Base-by-base conservation (phyloP, 2,113 vertebrate species). In the Rhinolophus sinicus region DNA sequence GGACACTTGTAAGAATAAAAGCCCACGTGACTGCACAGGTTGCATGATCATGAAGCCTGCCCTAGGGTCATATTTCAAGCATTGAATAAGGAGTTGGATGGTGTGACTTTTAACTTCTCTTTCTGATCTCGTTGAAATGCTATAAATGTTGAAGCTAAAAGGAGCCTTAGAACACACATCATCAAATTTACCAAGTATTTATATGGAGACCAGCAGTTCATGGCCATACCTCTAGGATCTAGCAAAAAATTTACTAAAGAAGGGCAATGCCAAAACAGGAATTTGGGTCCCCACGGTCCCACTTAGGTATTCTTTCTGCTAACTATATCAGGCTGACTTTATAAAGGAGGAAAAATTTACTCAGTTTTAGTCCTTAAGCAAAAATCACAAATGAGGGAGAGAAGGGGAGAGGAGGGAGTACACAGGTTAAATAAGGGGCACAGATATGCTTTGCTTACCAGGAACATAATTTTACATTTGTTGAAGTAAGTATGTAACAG, bases 11-110 rank as follows among this genome's bases (percentile, higher is more conserved):
- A 35, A 64, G 11, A 9, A 15, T 8, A 14, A 38, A 5, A 2
- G 26, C 8, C 44, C 8, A 1, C 15, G 3, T 62, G n/a, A 52
- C 24, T 58, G 1, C 16, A 13, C 1, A 70, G 11, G 24, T 4
- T 15, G 0, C 6, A 14, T 88, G 33, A 24, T 30, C 18, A 8
- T 30, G 8, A 67, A 67, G 4, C n/a, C 40, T 65, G 9, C 1
- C 12, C 10, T 47, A 10, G n/a, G 40, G 16, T 40, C 1, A 12
- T 16, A 22, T n/a, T 75, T 76, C n/a, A 62, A 13, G 62, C 8
- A 62, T 9, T 75, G 50, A n/a, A 5, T 28, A 8, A n/a, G 6
- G 38, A 77, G 2, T 1, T 56, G 15, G 21, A 35, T 54, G 26
- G 60, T 35, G 13, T 30, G 21, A 40, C 2, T 21, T 65, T 56